Evolutionary conservation across 2,888 invertebrate species (phyloP), one percentile per base, ranked within the genome.

Genomic region (Acheta domesticus): DNA sequence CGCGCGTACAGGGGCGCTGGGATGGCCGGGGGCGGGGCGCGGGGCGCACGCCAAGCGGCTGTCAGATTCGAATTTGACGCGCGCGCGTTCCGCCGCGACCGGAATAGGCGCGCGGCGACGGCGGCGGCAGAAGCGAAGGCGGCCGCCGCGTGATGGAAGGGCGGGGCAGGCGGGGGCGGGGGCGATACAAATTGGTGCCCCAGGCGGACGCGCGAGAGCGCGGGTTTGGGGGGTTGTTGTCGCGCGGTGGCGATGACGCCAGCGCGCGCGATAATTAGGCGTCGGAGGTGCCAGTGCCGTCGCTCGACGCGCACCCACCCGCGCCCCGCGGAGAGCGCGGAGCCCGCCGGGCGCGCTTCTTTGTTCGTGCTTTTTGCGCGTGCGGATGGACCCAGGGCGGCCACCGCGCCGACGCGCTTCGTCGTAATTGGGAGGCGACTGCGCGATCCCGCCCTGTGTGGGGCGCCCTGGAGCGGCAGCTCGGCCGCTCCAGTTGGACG

Each of bases 31-130:
- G 14, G 14, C 3, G 11, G 19, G 62, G 62, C 12, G 14, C 16
- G 14, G 62, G 36, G 36, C 36, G 3, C 36, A 14, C 5, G 62
- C 62, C 14, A 62, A 62, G 62, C n/a, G 62, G 62, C 62, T 62
- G 62, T 62, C 62, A 62, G 62, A 62, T 62, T 62, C 62, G 62
- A 62, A 62, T 62, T 62, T 62, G 62, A 62, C 62, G 62, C 62
- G 62, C 62, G 62, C 62, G 62, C n/a, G 62, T 62, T 14, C 62
- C 16, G 62, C 11, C 16, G 16, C 62, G 14, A 19, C 62, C 62
- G 62, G 62, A 62, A 62, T 62, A 62, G 62, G n/a, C 62, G 62
- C 62, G 62, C n/a, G n/a, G 62, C 16, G 62, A 11, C 19, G 14
- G 62, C 16, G 14, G 62, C 16, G 62, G 62, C 16, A 11, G 62